Evolutionary conservation across 2,113 vertebrate species (phyloP).

Genomic region (Eublepharis macularius): DNA sequence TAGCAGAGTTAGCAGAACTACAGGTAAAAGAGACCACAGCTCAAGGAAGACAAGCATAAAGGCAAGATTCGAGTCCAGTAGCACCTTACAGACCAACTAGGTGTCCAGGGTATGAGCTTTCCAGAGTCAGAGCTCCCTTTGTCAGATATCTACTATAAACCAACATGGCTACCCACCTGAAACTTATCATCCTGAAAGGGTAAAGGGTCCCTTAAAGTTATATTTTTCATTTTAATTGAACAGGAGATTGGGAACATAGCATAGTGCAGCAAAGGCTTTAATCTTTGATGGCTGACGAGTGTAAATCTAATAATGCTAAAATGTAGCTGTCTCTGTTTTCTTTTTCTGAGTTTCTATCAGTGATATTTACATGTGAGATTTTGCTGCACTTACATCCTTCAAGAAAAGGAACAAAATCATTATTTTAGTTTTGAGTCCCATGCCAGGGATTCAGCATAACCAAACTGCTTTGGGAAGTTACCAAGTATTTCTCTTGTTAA

Average conservation of each 20-base stretch:
- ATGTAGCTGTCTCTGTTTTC: accelerated
- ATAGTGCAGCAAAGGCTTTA: not conserved
- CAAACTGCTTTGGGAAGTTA: not conserved
- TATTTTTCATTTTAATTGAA: not conserved
- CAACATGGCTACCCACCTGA: no score
- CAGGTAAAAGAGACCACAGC: not conserved
- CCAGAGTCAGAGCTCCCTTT: no score
- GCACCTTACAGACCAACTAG: no score
- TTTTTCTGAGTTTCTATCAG: not conserved
- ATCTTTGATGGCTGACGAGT: not conserved
- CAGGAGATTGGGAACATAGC: not conserved
- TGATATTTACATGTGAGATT: no score
- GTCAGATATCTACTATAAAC: no score
- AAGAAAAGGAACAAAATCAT: no score
- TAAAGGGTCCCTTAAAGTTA: not conserved
- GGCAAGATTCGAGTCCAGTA: no score
- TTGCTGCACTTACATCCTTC: no score
- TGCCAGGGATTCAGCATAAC: accelerated
- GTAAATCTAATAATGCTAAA: not conserved
- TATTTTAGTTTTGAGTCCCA: not conserved
- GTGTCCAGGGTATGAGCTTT: no score
- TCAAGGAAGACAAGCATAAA: not conserved
- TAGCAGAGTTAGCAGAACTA: not conserved
- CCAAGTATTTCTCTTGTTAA: not conserved
- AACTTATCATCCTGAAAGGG: no score